phyloP scores from a whole-genome alignment of 2,888 invertebrate species.

The Mythimna ferrago region DNA sequence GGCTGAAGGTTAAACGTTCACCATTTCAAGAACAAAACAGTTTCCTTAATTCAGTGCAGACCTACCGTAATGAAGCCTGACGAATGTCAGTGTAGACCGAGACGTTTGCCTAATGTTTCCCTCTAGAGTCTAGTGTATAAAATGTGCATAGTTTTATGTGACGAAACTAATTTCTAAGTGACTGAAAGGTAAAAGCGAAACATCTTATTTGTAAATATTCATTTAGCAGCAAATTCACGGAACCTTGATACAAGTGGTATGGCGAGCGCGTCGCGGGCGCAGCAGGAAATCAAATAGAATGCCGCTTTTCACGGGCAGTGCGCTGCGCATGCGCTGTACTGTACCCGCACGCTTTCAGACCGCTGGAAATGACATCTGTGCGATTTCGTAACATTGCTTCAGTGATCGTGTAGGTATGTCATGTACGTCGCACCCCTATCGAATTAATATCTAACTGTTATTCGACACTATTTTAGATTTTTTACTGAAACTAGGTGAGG shows the following conservation, averaged over 20 bases:
- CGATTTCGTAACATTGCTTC: slow-evolving; percentile 48
- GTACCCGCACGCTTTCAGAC: slow-evolving; percentile 60
- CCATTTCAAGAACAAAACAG: slow-evolving; percentile 29
- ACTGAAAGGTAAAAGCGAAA: slow-evolving; percentile 24
- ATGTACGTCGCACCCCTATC: slow-evolving; percentile 49
- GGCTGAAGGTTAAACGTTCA: slow-evolving; percentile 49
- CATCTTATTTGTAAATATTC: slow-evolving; percentile 8
- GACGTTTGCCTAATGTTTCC: neutral
- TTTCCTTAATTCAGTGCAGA: slow-evolving; percentile 40
- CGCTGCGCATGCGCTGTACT: slow-evolving; percentile 60
- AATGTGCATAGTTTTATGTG: neutral
- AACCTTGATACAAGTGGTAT: slow-evolving; percentile 41
- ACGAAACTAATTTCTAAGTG: slow-evolving; percentile 1
- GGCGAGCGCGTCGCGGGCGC: slow-evolving; percentile 38
- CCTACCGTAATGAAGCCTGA: slow-evolving; percentile 28
- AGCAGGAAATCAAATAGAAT: slow-evolving; percentile 60
- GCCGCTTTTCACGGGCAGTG: slow-evolving; percentile 63
- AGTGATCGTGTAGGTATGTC: slow-evolving; percentile 14
- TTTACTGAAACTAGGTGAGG: neutral
- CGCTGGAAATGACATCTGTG: slow-evolving; percentile 24
- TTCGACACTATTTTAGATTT: slow-evolving; percentile 2
- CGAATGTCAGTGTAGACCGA: slow-evolving; percentile 25
- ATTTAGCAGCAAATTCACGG: slow-evolving; percentile 14
- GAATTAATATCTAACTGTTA: slow-evolving; percentile 17
- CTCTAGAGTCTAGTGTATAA: neutral